A percentile compares a stretch with the other conserved stretches of the same genome.
Conservation (phyloP, 23 tunicate genomes). For the Trididemnum nubilum region DNA sequence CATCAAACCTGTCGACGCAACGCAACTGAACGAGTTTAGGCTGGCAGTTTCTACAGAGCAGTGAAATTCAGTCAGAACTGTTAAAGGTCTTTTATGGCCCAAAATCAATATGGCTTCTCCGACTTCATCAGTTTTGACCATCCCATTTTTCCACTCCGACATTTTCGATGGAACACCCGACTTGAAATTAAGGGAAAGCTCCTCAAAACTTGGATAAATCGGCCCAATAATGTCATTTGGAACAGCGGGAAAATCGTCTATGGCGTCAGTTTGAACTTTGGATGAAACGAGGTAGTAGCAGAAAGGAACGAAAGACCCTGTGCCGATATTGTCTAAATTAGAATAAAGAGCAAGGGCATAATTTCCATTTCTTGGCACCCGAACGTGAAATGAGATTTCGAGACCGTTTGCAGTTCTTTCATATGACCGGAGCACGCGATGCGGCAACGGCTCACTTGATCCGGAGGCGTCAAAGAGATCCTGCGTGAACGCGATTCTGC, state of each 20-base stretch:
- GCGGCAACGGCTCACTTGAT: neutral
- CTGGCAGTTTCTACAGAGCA: neutral
- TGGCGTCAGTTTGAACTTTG: neutral
- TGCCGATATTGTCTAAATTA: neutral
- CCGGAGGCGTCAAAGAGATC: conserved; percentile 16
- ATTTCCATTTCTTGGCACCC: conserved; percentile 45
- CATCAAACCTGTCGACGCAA: conserved; percentile 25
- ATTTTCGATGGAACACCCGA: neutral
- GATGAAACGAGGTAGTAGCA: conserved; percentile 61
- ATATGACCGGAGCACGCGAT: conserved; percentile 1
- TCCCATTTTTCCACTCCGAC: conserved; percentile 13
- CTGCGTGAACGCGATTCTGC: neutral
- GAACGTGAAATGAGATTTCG: conserved; percentile 37
- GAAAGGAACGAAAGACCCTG: conserved; percentile 28
- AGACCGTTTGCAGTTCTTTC: neutral
- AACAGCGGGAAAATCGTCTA: conserved; percentile 36
- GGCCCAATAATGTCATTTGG: conserved; percentile 53
- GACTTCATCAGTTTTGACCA: conserved; percentile 28
- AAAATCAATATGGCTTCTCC: conserved; percentile 26
- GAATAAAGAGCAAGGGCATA: conserved; percentile 43
- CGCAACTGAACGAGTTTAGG: neutral
- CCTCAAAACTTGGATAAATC: conserved; percentile 28
- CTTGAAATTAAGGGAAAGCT: neutral
- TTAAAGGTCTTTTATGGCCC: conserved; percentile 37
- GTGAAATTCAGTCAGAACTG: conserved; percentile 27